phyloP scores from a whole-genome alignment of 2,113 vertebrate genomes.

The Otis tarda region DNA sequence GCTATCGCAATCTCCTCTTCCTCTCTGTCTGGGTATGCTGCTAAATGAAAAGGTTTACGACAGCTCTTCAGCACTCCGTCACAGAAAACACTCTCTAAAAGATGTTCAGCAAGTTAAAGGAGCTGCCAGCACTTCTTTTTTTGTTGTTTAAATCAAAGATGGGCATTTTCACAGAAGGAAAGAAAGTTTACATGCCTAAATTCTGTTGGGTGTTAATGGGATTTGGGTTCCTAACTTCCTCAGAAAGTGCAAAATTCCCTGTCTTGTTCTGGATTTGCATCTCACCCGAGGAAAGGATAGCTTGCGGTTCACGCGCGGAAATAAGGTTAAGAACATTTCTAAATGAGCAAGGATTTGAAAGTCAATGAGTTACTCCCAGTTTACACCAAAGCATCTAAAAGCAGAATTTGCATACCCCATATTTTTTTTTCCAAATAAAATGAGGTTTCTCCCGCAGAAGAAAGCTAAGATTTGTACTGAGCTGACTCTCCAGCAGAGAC shows the following conservation, averaged over 20 bases:
- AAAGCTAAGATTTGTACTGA: not conserved
- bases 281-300: not conserved
- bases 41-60: not conserved
- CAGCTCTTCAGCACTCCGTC: constrained; percentile 9
- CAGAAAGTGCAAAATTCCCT: not conserved
- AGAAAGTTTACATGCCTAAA: not conserved
- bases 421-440: not conserved
- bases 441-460: not conserved
- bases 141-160: not conserved
- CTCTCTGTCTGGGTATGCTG: not conserved
- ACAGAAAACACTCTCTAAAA: not conserved
- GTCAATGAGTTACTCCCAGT: not conserved
- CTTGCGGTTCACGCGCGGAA: not conserved
- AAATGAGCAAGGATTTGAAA: not conserved
- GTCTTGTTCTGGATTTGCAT: not conserved
- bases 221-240: not conserved
- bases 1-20: not conserved
- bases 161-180: not conserved
- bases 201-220: not conserved
- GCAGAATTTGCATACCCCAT: not conserved
- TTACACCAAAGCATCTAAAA: not conserved
- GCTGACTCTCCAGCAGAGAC: not conserved
- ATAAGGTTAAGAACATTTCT: not conserved
- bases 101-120: not conserved
- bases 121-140: not conserved